A percentile compares a stretch with the other conserved stretches of the same genome.
These are phyloP conservation scores for Amaurobius ferox DNA, from an alignment of 2,888 invertebrate genomes.

Conservation along the genomic window DNA sequence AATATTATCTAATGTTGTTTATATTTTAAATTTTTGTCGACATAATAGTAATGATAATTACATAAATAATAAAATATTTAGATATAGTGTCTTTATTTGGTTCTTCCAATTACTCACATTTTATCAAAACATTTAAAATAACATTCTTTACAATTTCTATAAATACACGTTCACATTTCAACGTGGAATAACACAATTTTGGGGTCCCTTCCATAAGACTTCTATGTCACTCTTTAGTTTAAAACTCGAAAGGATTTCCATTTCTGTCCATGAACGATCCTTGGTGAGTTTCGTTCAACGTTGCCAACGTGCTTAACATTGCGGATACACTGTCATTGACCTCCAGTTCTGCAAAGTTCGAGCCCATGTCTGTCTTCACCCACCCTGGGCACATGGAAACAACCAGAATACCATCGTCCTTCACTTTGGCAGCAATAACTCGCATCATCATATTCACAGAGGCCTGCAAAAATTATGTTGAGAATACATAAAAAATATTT, in stretches of 20 bases:
- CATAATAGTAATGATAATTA: no score
- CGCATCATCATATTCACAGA: constrained; percentile 34
- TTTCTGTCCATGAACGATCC: constrained; percentile 27
- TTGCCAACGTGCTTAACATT: constrained; percentile 22
- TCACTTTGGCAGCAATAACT: background rate
- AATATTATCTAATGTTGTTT: no score
- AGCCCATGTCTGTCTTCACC: constrained; percentile 58
- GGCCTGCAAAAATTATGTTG: constrained; percentile 23
- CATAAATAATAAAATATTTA: no score
- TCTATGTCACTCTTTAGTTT: background rate
- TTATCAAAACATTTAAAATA: no score
- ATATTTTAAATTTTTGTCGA: no score
- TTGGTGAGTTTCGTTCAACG: constrained; percentile 31
- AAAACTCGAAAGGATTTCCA: constrained; percentile 17
- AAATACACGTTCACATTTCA: no score
- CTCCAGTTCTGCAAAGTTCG: background rate
- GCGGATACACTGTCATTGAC: constrained; percentile 23
- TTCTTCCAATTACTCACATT: no score
- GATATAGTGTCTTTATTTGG: no score
- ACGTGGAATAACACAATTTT: no score
- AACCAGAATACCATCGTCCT: constrained; percentile 31
- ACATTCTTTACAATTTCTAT: no score
- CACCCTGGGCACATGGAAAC: constrained; percentile 48
- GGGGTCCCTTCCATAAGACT: no score
- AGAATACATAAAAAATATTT: no score